Conservation (phyloP, 2,888 invertebrate genomes). For the Himalopsyche japonica region DNA sequence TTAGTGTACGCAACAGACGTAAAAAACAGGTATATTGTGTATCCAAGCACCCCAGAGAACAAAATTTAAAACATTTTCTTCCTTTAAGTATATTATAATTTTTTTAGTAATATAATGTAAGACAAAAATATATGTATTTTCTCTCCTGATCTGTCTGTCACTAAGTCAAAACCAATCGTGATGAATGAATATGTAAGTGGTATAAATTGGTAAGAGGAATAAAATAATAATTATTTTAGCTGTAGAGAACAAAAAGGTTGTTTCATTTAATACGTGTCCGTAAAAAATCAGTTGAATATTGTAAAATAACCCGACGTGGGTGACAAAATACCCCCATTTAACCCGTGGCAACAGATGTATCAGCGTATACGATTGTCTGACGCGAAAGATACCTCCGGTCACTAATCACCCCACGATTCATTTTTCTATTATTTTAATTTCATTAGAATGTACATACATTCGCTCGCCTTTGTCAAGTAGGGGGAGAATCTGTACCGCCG, state of each 20-base stretch:
- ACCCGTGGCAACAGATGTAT: neutral
- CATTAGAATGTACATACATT: constrained; percentile 15
- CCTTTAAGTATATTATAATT: no score
- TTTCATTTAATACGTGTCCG: neutral
- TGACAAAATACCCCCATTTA: constrained; percentile 44
- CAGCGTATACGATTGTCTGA: neutral
- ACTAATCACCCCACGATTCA: constrained; percentile 32
- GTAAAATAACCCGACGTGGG: neutral
- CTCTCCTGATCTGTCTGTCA: no score
- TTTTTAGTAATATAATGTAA: no score
- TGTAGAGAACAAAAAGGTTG: neutral
- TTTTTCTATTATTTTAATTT: constrained; percentile 37
- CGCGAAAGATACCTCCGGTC: constrained; percentile 16
- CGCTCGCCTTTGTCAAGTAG: neutral
- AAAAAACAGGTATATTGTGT: no score
- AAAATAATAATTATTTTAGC: no score
- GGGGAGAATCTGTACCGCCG: neutral
- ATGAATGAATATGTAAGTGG: no score
- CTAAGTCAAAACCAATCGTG: no score
- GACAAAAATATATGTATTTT: no score
- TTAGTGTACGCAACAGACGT: no score
- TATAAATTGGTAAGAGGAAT: no score
- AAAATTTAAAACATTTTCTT: no score
- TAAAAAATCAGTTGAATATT: neutral
- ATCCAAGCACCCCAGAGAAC: no score